A percentile compares a stretch with the other conserved stretches of the same genome.
phyloP scores from a whole-genome alignment of 2,888 invertebrate genomes.

The Hirtodrosophila trivittata region DNA sequence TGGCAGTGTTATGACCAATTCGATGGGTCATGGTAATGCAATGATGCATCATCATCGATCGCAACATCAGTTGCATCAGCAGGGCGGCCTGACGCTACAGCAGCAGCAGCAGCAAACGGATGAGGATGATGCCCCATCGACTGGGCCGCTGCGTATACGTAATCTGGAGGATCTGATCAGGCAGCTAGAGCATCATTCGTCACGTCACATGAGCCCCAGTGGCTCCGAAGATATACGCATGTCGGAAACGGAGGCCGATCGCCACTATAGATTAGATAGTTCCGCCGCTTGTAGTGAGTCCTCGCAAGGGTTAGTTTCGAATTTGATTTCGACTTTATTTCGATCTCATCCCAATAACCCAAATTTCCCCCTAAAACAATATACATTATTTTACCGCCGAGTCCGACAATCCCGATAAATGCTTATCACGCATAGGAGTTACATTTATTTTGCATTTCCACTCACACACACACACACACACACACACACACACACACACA shows the following conservation, averaged over 20 bases:
- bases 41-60: constrained; percentile 81
- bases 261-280: constrained; percentile 93
- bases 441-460: constrained; percentile 55
- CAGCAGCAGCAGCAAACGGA: constrained; percentile 86
- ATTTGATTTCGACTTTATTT: constrained; percentile 18
- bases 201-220: constrained; percentile 94
- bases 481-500: constrained; percentile 12
- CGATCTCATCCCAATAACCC: constrained; percentile 15
- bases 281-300: constrained; percentile 89
- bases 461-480: constrained; percentile 10
- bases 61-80: constrained; percentile 82
- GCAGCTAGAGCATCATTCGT: constrained; percentile 93
- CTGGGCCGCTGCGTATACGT: constrained; percentile 94
- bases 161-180: constrained; percentile 95
- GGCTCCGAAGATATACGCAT: constrained; percentile 93
- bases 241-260: constrained; percentile 94
- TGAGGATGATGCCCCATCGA: constrained; percentile 90
- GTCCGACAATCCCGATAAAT: constrained; percentile 49
- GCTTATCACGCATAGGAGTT: constrained; percentile 56
- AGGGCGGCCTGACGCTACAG: constrained; percentile 83
- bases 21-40: constrained; percentile 81
- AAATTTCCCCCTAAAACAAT: neutral
- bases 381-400: constrained; percentile 18
- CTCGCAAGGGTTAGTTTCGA: constrained; percentile 87
- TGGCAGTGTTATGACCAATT: constrained; percentile 40